A percentile compares a stretch with the other conserved stretches of the same genome.
Evolutionary conservation across 2,888 invertebrate genomes (phyloP).

Genomic region (Trissolcus brochymenae): DNA sequence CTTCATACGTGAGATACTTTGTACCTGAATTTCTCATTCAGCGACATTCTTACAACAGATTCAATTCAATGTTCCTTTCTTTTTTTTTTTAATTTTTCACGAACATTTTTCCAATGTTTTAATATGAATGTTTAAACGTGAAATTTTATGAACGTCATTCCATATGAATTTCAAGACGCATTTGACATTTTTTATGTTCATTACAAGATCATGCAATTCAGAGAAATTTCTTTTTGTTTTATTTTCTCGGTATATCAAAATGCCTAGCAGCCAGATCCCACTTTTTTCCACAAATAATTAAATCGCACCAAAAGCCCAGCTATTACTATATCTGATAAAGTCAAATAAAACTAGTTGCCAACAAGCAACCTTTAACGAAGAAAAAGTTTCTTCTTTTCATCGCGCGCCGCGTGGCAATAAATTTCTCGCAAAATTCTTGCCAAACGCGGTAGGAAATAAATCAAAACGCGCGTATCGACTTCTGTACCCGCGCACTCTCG

Average conservation of each 20-base stretch:
- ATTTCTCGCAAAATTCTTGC: conserved; percentile 11
- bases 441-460: conserved; percentile 20
- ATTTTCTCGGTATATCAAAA: too few relatives aligned
- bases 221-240: too few relatives aligned
- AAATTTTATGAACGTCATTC: too few relatives aligned
- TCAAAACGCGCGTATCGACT: conserved; percentile 21
- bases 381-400: conserved; percentile 11
- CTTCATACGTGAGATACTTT: conserved; percentile 6
- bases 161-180: too few relatives aligned
- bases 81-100: neutral
- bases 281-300: too few relatives aligned
- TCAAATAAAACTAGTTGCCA: neutral
- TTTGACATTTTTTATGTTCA: too few relatives aligned
- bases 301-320: too few relatives aligned
- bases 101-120: neutral
- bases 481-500: conserved; percentile 14
- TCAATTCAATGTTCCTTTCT: too few relatives aligned
- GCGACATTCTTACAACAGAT: too few relatives aligned
- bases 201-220: too few relatives aligned
- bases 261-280: too few relatives aligned
- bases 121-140: too few relatives aligned
- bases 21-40: conserved; percentile 2
- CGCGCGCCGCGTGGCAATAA: conserved; percentile 7
- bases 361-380: conserved; percentile 8
- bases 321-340: neutral